Conservation (phyloP, 1,140 invertebrate genomes). For the Tribolium castaneum region DNA sequence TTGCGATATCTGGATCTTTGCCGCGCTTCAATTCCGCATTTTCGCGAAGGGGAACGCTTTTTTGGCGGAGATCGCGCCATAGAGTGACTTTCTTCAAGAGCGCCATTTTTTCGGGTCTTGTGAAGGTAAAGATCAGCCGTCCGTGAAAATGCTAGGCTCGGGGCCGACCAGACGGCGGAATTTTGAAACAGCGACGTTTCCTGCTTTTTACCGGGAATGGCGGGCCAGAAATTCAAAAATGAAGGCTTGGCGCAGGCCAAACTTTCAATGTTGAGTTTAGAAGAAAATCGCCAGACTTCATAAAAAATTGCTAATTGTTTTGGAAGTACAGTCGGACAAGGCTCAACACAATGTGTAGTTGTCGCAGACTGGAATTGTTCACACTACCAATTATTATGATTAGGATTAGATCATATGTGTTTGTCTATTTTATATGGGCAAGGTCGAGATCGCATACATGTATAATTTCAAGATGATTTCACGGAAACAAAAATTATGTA, state of each 20-base stretch:
- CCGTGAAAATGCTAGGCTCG: neutral
- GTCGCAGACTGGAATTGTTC: neutral
- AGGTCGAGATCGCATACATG: constrained; percentile 15
- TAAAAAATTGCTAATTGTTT: too few relatives aligned
- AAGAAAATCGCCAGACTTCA: too few relatives aligned
- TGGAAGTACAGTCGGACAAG: too few relatives aligned
- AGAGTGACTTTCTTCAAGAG: neutral
- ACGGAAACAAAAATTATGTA: constrained; percentile 11
- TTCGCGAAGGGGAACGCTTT: too few relatives aligned
- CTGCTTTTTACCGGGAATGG: neutral
- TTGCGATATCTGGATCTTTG: neutral
- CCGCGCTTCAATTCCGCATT: too few relatives aligned
- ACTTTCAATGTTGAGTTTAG: too few relatives aligned
- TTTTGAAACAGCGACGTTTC: neutral
- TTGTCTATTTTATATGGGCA: constrained; percentile 15
- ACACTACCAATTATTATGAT: constrained; percentile 11
- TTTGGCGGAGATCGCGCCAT: too few relatives aligned
- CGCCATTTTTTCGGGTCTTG: neutral
- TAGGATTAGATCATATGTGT: constrained; percentile 22
- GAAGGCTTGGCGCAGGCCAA: too few relatives aligned
- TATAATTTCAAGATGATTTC: constrained; percentile 25
- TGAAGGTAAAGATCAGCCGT: neutral
- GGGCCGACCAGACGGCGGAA: neutral
- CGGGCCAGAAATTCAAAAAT: too few relatives aligned
- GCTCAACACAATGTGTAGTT: neutral